phyloP scores from a whole-genome alignment of 2,113 vertebrate species.

The Gallinago media region DNA sequence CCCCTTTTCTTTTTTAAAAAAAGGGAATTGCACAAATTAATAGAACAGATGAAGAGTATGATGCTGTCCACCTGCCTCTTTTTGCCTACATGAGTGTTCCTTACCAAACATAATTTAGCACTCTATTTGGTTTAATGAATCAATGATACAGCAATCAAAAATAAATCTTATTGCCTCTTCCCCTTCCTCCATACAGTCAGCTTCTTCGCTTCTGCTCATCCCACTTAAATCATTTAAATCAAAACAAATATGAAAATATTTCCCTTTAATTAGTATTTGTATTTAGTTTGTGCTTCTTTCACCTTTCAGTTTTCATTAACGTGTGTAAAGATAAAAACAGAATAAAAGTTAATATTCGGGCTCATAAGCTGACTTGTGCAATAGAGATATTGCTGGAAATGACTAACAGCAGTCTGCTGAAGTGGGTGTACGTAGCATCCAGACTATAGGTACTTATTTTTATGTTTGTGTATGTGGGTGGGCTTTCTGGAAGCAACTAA shows the following conservation, averaged over 20 bases:
- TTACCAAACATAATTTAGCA: neutral
- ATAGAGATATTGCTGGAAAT: neutral
- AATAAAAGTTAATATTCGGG: neutral
- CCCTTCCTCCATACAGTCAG: neutral
- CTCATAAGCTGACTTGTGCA: neutral
- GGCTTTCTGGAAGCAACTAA: neutral
- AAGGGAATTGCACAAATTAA: neutral
- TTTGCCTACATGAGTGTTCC: neutral
- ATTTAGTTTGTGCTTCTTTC: constrained; percentile 8
- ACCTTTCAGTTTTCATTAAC: constrained; percentile 4
- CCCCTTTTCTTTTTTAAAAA: neutral
- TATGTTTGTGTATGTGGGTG: neutral
- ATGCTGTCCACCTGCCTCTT: neutral
- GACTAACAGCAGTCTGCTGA: constrained; percentile 12
- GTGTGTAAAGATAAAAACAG: neutral
- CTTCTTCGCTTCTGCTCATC: neutral
- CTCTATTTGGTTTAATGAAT: neutral
- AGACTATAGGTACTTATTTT: constrained; percentile 1
- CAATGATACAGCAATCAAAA: neutral
- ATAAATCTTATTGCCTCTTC: neutral
- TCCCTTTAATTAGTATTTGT: constrained; percentile 9
- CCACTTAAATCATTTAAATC: neutral
- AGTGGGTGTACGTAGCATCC: neutral
- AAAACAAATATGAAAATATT: constrained; percentile 34
- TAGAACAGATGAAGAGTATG: neutral